These are phyloP conservation scores for Equus quagga DNA, from an alignment of 2,113 vertebrate genomes.

Conservation along the genomic window DNA sequence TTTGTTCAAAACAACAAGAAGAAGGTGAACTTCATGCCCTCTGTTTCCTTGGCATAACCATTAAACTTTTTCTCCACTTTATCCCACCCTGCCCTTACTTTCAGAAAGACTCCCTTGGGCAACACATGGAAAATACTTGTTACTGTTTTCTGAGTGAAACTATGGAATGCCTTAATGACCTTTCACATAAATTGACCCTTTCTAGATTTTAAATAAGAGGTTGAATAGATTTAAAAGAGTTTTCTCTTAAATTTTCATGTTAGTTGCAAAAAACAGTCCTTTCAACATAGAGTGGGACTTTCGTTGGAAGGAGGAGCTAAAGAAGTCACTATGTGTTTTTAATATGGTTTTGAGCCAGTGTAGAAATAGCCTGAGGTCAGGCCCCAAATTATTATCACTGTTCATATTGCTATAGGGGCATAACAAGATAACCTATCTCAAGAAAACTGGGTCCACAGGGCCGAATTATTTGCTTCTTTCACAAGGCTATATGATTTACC, in stretches of 20 bases:
- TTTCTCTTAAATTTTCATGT: not conserved
- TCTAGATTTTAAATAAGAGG: slow-evolving; percentile 17
- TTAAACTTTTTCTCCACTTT: not conserved
- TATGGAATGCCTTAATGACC: not conserved
- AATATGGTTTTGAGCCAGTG: slow-evolving; percentile 5
- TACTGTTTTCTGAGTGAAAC: slow-evolving; percentile 9
- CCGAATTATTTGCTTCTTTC: slow-evolving; percentile 60
- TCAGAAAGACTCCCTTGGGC: not conserved
- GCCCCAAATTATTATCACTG: slow-evolving; percentile 1
- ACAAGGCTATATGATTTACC: slow-evolving; percentile 8
- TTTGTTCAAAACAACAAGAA: not conserved
- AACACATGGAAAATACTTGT: not conserved
- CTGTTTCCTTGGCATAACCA: not conserved
- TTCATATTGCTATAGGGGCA: not conserved
- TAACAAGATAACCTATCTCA: slow-evolving; percentile 4
- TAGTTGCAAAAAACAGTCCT: not conserved
- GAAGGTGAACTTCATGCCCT: not conserved
- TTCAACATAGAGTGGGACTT: not conserved
- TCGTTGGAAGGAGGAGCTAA: not conserved
- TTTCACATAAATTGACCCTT: slow-evolving; percentile 27
- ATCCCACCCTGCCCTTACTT: not conserved
- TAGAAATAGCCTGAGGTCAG: slow-evolving; percentile 25
- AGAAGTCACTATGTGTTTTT: not conserved
- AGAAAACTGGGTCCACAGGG: not conserved
- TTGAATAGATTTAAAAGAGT: not conserved